These are phyloP conservation scores for Cynodonichthys magdalenae DNA, from an alignment of 2,797 vertebrate genomes.

Conservation along the genomic window DNA sequence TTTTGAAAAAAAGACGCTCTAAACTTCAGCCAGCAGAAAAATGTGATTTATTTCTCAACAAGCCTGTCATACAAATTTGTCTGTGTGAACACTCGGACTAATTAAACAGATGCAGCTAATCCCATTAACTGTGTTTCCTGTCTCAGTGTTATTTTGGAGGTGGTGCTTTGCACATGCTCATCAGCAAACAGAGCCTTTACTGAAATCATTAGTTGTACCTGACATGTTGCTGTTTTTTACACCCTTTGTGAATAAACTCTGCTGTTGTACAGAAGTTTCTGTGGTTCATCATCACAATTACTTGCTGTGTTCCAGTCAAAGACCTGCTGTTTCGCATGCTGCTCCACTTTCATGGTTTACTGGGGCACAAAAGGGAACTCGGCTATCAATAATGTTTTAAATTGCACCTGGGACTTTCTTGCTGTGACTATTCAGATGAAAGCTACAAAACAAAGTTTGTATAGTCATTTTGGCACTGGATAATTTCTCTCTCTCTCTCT, in stretches of 20 bases:
- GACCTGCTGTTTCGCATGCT: neutral
- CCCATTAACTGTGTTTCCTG: constrained; percentile 7
- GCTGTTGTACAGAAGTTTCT: neutral
- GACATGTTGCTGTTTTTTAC: neutral
- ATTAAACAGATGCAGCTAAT: constrained; percentile 17
- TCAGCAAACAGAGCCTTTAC: neutral
- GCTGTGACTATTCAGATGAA: neutral
- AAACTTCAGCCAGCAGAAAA: neutral
- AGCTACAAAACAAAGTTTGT: neutral
- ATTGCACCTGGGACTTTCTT: neutral
- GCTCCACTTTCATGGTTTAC: neutral
- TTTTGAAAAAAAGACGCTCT: neutral
- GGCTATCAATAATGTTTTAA: neutral
- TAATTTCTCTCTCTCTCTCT: neutral
- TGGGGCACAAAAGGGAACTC: neutral
- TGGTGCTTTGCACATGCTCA: constrained; percentile 1
- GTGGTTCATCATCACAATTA: neutral
- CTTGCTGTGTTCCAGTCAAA: neutral
- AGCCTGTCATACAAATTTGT: neutral
- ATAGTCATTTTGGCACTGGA: neutral
- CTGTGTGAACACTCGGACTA: constrained; percentile 7
- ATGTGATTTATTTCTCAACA: too few species aligned
- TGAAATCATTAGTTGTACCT: neutral
- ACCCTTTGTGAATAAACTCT: neutral
- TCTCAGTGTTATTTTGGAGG: neutral